phyloP scores from a whole-genome alignment of 2,113 vertebrate genomes.

The Parotia lawesii region DNA sequence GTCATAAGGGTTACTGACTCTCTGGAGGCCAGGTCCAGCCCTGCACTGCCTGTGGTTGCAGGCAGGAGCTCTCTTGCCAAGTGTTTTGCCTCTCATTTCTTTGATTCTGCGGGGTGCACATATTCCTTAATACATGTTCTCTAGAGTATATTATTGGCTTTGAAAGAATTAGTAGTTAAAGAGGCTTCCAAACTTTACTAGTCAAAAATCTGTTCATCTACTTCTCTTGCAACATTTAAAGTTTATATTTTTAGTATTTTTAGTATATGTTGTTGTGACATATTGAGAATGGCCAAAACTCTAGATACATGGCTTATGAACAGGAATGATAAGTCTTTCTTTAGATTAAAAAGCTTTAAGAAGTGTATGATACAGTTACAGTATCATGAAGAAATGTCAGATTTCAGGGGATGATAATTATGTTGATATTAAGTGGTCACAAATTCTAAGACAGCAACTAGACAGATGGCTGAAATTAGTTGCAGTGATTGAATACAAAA shows the following conservation, averaged over 20 bases:
- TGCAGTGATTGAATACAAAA: neutral
- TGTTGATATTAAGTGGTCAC: neutral
- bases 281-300: neutral
- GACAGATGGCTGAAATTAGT: neutral
- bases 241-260: neutral
- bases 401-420: neutral
- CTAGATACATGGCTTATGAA: neutral
- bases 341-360: neutral
- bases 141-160: neutral
- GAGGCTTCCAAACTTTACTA: neutral
- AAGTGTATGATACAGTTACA: neutral
- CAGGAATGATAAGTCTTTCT: neutral
- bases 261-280: neutral
- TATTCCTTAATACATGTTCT: neutral
- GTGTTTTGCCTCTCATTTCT: neutral
- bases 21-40: neutral
- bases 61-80: neutral
- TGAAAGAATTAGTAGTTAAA: neutral
- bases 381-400: neutral
- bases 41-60: neutral
- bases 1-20: neutral
- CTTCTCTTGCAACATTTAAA: neutral
- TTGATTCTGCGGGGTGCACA: neutral
- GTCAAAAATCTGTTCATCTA: neutral
- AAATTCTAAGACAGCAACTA: neutral